Conservation (phyloP, 2,113 vertebrate genomes). For the Xiphias gladius region DNA sequence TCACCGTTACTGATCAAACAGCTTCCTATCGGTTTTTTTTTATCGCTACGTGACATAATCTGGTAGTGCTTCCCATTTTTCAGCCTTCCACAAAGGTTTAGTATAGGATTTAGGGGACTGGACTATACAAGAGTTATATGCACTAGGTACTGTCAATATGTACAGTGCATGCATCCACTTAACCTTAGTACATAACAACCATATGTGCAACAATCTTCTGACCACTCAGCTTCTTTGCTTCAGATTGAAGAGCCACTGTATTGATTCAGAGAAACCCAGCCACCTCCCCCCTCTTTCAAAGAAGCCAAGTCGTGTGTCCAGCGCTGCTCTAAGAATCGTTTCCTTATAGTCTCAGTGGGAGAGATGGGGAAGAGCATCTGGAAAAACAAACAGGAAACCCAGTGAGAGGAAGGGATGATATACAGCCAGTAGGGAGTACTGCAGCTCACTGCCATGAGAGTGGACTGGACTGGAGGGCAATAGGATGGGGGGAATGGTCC, state of each 20-base stretch:
- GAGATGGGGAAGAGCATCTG: constrained; percentile 77
- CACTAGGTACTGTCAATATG: constrained; percentile 71
- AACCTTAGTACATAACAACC: constrained; percentile 67
- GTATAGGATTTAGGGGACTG: constrained; percentile 28
- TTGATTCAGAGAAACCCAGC: constrained; percentile 71
- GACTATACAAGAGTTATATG: constrained; percentile 42
- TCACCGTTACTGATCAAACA: constrained; percentile 13
- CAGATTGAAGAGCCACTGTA: constrained; percentile 70
- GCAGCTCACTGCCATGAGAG: constrained; percentile 65
- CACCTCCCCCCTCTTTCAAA: constrained; percentile 38
- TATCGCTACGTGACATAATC: not conserved
- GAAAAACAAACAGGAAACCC: constrained; percentile 84
- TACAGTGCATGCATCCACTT: constrained; percentile 69
- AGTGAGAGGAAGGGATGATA: constrained; percentile 76
- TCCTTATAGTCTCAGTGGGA: constrained; percentile 73
- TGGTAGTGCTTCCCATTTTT: too few relatives aligned
- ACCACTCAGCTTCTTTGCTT: constrained; percentile 71
- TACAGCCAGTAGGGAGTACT: constrained; percentile 71
- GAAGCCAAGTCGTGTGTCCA: constrained; percentile 67
- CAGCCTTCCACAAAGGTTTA: constrained; percentile 4
- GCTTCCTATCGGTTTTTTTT: constrained; percentile 15
- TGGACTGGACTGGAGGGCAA: constrained; percentile 68
- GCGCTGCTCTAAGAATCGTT: constrained; percentile 57
- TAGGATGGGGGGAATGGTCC: constrained; percentile 45
- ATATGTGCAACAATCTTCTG: constrained; percentile 62